phyloP scores from a whole-genome alignment of 2,888 invertebrate species.

The Camponotus fellah region DNA sequence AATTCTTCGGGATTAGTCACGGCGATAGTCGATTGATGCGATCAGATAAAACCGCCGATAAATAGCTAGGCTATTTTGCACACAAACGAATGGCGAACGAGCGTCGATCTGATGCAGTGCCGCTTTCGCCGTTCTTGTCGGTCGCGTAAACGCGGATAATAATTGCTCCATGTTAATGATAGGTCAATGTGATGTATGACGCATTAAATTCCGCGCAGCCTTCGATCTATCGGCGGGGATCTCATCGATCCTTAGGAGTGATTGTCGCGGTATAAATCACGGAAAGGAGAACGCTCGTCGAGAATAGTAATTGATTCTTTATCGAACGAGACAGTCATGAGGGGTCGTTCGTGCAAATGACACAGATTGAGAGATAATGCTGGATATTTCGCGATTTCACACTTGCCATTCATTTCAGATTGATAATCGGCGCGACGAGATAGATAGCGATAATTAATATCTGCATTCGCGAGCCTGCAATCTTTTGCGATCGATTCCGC shows the following conservation, averaged over 20 bases:
- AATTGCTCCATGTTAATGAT: constrained; percentile 78
- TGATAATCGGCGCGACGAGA: constrained; percentile 19
- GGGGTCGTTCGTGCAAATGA: constrained; percentile 40
- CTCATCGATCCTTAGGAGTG: constrained; percentile 40
- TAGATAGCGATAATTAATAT: constrained; percentile 24
- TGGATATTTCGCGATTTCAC: constrained; percentile 33
- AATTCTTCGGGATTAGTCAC: constrained; percentile 65
- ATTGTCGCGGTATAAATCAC: constrained; percentile 28
- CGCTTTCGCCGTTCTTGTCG: constrained; percentile 34
- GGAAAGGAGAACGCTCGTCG: constrained; percentile 52
- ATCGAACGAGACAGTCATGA: constrained; percentile 42
- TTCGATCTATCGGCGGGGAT: constrained; percentile 70
- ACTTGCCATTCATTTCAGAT: constrained; percentile 25
- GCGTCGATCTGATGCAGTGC: constrained; percentile 63
- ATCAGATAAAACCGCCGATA: constrained; percentile 59
- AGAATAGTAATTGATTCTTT: constrained; percentile 68
- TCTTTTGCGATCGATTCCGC: constrained; percentile 17
- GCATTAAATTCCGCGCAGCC: constrained; percentile 71
- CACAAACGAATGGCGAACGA: constrained; percentile 56
- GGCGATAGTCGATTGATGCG: constrained; percentile 45
- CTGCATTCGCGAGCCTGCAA: not conserved
- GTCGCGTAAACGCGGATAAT: constrained; percentile 77
- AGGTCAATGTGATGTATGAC: constrained; percentile 72
- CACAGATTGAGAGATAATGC: constrained; percentile 45
- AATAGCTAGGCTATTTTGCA: constrained; percentile 55